phyloP scores from a whole-genome alignment of 2,797 vertebrate species.

The Knipowitschia caucasica region DNA sequence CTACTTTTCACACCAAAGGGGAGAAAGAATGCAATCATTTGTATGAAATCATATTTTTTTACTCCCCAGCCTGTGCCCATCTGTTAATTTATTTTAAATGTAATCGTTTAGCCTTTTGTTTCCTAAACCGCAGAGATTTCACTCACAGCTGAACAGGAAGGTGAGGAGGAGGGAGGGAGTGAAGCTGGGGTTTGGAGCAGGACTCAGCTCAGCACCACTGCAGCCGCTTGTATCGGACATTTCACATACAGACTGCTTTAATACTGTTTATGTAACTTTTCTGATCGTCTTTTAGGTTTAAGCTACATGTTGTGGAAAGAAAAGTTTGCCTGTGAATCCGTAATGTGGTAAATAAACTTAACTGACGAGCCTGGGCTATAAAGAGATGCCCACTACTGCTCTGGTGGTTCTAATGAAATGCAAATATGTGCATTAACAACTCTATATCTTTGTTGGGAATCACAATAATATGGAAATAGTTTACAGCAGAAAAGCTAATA shows the following conservation, averaged over 20 bases:
- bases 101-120: constrained; percentile 93
- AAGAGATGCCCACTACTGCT: too few relatives aligned
- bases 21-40: constrained; percentile 94
- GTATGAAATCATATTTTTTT: constrained; percentile 88
- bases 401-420: too few relatives aligned
- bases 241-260: background rate
- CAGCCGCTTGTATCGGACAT: too few relatives aligned
- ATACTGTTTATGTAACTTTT: background rate
- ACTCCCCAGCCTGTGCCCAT: constrained; percentile 84
- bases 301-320: background rate
- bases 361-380: too few relatives aligned
- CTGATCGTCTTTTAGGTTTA: background rate
- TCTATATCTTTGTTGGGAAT: too few relatives aligned
- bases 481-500: too few relatives aligned
- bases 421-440: too few relatives aligned
- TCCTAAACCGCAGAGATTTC: constrained; percentile 81
- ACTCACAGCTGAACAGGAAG: constrained; percentile 61
- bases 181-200: constrained; percentile 46
- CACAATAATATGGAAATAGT: too few relatives aligned
- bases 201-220: constrained; percentile 28
- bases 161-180: constrained; percentile 55
- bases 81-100: constrained; percentile 98
- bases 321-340: constrained; percentile 28
- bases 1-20: constrained; percentile 98
- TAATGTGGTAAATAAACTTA: too few relatives aligned